Base-by-base conservation (phyloP, 2,797 vertebrate species). In the Microctenopoma steveboyesi region DNA sequence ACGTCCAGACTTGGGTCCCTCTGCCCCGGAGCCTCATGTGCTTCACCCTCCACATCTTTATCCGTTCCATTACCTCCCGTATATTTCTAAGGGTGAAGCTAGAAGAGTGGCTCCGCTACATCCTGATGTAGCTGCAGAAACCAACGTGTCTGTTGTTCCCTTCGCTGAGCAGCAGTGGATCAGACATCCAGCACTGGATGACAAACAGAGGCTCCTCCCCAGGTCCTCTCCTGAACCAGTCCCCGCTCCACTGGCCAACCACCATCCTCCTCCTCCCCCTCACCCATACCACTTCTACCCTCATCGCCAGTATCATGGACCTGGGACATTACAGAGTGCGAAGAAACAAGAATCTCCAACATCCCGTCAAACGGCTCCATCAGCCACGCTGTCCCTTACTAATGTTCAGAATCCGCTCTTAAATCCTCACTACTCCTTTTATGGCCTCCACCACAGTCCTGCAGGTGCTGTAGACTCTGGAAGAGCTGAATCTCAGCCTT, bases 391-490 rank as follows among this genome's bases (percentile, higher is more conserved):
- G 22, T 22, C 1, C 40, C 52, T 6, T 8, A 5, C 65, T 39
- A 28, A 60, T 13, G 1, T 43, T 56, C 37, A 30, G 14, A 62
- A 33, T 40, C 7, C 0, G 22, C 63, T 15, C 0, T 30, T 59
- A 1, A 37, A 66, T 60, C 85, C 76, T 15, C 64, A 72, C 49
- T 77, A 76, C 56, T 39, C 74, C 25, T 72, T 79, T 13, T 40
- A 81, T 49, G 18, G 72, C 14, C 62, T 15, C 28, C 35, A 74
- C 67, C 2, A 73, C 14, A 22, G 18, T 35, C 54, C 59, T 53
- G 15, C 50, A 33, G 45, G n/a, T 18, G n/a, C 27, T 9, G 30
- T 54, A 28, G 50, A 43, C 11, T 51, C 53, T 48, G 71, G 64
- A 15, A 58, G 51, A 40, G 27, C 43, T n/a, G 46, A 56, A 18